Evolutionary conservation across 64 coral and sea anemone genomes (phyloP).

Genomic region (Cladopsammia gracilis): DNA sequence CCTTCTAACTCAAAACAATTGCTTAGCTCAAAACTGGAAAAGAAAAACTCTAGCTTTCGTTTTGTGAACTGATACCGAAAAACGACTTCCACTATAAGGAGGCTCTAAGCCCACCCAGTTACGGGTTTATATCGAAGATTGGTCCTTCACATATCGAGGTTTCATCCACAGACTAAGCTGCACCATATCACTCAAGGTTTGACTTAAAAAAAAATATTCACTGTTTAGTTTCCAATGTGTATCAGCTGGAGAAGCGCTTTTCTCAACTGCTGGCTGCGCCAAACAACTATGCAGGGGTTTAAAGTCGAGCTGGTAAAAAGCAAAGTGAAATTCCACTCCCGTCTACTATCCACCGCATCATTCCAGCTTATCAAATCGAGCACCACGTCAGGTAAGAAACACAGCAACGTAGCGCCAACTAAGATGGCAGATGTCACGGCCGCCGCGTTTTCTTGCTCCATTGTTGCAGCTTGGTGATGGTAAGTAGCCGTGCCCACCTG

Average conservation of each 20-base stretch:
- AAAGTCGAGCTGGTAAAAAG: conserved; percentile 6
- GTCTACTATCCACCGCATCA: neutral
- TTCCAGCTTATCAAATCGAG: neutral
- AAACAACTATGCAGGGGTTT: conserved; percentile 24
- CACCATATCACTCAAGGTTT: too few relatives aligned
- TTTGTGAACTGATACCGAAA: too few relatives aligned
- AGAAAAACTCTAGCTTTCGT: too few relatives aligned
- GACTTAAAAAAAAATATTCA: neutral
- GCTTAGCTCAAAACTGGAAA: too few relatives aligned
- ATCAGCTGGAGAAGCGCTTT: neutral
- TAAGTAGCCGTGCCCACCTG: neutral
- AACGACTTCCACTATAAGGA: too few relatives aligned
- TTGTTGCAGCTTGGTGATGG: conserved; percentile 21
- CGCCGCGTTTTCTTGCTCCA: conserved; percentile 18
- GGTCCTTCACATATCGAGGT: too few relatives aligned
- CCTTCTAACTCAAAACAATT: too few relatives aligned
- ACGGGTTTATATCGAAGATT: too few relatives aligned
- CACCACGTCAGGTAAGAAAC: conserved; percentile 29
- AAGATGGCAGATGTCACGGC: conserved; percentile 30
- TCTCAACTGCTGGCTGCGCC: conserved; percentile 36
- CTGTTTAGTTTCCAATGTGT: neutral
- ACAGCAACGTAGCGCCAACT: conserved; percentile 7
- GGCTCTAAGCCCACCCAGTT: too few relatives aligned
- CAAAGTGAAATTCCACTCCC: neutral
- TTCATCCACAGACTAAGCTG: too few relatives aligned